A percentile compares a stretch with the other conserved stretches of the same genome.
These are phyloP conservation scores for Thereva unica DNA, from an alignment of 2,888 invertebrate species.

Conservation along the genomic window DNA sequence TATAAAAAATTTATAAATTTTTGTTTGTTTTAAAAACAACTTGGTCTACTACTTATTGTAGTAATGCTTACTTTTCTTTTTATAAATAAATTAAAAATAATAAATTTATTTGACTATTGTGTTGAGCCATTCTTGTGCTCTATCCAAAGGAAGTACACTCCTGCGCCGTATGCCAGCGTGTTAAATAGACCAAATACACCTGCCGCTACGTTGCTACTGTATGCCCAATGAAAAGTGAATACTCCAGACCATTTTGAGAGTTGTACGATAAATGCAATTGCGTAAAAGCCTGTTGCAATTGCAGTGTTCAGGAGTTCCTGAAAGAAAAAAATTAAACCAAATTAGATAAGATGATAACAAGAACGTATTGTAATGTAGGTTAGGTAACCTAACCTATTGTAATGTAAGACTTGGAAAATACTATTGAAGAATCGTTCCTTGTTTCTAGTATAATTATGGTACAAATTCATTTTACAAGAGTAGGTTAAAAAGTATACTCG, in stretches of 20 bases:
- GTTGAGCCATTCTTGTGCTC: slow-evolving; percentile 67
- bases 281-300: slow-evolving; percentile 71
- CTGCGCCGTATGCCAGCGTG: slow-evolving; percentile 76
- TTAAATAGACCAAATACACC: slow-evolving; percentile 87
- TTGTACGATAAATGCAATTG: slow-evolving; percentile 80
- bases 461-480: no score
- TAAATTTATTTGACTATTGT: slow-evolving; percentile 44
- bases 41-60: no score
- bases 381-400: no score
- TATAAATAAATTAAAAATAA: background rate
- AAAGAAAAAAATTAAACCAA: slow-evolving; percentile 55
- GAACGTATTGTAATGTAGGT: no score
- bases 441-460: no score
- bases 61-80: no score
- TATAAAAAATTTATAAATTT: no score
- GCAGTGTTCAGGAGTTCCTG: slow-evolving; percentile 82
- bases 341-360: no score
- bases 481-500: no score
- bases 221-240: slow-evolving; percentile 42
- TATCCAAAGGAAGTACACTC: slow-evolving; percentile 73
- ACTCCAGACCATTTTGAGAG: slow-evolving; percentile 65
- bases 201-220: slow-evolving; percentile 71
- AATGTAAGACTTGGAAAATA: no score
- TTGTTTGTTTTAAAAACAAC: no score
- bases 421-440: no score